Evolutionary conservation across 2,797 vertebrate species (phyloP).

Genomic region (Hemibagrus guttatus): DNA sequence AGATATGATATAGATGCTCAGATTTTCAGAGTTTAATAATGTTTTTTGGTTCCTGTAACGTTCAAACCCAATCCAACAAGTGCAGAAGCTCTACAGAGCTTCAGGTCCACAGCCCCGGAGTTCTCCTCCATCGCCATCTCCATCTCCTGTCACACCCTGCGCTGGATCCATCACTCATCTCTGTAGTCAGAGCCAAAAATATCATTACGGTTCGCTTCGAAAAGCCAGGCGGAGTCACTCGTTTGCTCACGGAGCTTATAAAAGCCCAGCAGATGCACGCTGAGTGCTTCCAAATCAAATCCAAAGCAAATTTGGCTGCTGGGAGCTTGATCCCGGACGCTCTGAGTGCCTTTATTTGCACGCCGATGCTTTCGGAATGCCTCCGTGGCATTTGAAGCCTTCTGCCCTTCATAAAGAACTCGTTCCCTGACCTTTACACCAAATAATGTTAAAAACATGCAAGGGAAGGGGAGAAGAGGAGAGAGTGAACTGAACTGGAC

Average conservation of each 20-base stretch:
- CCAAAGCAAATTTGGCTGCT: constrained; percentile 37
- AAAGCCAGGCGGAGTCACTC: constrained; percentile 56
- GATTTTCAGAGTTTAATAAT: not conserved
- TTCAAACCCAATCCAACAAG: not conserved
- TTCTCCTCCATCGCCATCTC: constrained; percentile 5
- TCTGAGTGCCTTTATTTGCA: constrained; percentile 29
- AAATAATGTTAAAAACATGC: not conserved
- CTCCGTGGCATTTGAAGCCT: constrained; percentile 66
- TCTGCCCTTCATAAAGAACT: not conserved
- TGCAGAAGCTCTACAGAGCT: not conserved
- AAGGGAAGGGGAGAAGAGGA: not conserved
- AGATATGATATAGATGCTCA: not conserved
- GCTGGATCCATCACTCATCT: constrained; percentile 10
- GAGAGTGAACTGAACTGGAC: not conserved
- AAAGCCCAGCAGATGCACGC: constrained; percentile 55
- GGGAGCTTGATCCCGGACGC: not conserved
- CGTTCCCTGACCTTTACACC: not conserved
- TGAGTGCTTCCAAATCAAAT: constrained; percentile 64
- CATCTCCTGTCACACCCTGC: constrained; percentile 3
- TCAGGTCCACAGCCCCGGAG: not conserved
- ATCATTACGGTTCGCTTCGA: constrained; percentile 63
- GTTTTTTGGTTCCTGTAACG: not conserved
- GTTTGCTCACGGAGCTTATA: constrained; percentile 49
- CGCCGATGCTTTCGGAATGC: constrained; percentile 68
- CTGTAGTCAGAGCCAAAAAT: constrained; percentile 44